Evolutionary conservation across 2,113 vertebrate species (phyloP), one percentile per base, ranked within the genome.

Genomic region (Eclectus roratus): DNA sequence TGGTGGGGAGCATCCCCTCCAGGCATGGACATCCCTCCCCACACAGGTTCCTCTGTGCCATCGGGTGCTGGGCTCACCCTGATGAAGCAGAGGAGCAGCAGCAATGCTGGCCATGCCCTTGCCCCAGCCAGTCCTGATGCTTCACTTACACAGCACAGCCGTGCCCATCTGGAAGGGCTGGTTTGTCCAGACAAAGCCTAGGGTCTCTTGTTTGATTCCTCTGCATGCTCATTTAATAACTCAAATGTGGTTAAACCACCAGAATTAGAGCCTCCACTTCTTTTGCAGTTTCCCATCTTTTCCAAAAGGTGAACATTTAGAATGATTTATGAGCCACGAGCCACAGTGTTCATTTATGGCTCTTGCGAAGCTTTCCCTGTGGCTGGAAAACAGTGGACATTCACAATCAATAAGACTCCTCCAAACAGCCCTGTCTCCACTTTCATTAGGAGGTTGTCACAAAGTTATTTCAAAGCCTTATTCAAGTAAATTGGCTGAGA

Each of bases 401-500:
- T 19, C 1, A 1, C 46, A 70, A 41, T 65, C 65, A 64, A 18
- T 69, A 50, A 56, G 71, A 35, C 35, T 93, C 41, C 69, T 80
- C 49, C 1, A 0, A 73, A 44, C 27, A 86, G 39, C 39, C 21
- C 73, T 68, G 58, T 76, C 58, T 73, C 23, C 53, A 25, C 16
- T 33, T 91, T 50, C 84, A 86, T 86, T 43, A 72, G 64, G 73
- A 86, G 55, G 11, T 56, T 73, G 87, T 80, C 87, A 83, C 84
- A 72, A 47, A 88, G 69, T 69, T 87, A 77, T 78, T 87, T 90
- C 94, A 91, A 80, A 83, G 39, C 47, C 73, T 87, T 39, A 69
- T 74, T 87, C 35, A 11, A 39, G 72, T 65, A 69, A 77, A 70
- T 41, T 73, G 69, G 35, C 76, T 63, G 46, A 0, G 1, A 76